A percentile compares a stretch with the other conserved stretches of the same genome.
phyloP scores from a whole-genome alignment of 2,113 vertebrate genomes.

The Pluvialis apricaria region DNA sequence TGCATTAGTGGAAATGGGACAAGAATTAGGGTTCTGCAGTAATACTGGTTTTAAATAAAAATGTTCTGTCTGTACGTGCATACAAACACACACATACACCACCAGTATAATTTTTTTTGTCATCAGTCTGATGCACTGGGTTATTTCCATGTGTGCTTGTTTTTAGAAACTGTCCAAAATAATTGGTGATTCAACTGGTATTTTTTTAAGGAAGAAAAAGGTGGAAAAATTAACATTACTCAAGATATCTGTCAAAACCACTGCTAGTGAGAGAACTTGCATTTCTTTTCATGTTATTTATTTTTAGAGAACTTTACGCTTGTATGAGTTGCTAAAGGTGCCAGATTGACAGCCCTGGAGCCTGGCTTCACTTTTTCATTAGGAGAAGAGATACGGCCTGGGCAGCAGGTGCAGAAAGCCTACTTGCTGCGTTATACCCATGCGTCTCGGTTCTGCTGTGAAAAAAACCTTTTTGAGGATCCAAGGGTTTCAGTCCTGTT shows the following conservation, averaged over 20 bases:
- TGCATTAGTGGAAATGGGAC: neutral
- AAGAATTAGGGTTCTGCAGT: neutral
- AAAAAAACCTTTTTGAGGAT: neutral
- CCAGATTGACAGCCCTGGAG: constrained; percentile 42
- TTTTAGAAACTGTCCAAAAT: constrained; percentile 11
- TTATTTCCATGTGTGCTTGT: neutral
- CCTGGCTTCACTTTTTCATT: constrained; percentile 12
- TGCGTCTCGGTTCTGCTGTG: neutral
- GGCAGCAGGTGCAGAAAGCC: constrained; percentile 26
- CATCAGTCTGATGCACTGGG: neutral
- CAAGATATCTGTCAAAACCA: constrained; percentile 1
- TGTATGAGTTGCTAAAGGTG: neutral
- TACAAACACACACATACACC: neutral
- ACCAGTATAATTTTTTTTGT: neutral
- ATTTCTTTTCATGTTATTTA: neutral
- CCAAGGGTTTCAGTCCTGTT: neutral
- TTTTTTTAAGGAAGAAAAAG: neutral
- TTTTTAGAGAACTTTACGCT: constrained; percentile 14
- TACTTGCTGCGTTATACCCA: neutral
- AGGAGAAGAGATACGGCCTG: neutral
- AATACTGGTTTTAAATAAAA: neutral
- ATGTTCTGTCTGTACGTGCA: neutral
- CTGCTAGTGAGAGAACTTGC: neutral
- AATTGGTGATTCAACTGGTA: neutral
- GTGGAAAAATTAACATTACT: neutral